phyloP scores from a whole-genome alignment of 1,140 invertebrate genomes.

The Drosophila funebris region DNA sequence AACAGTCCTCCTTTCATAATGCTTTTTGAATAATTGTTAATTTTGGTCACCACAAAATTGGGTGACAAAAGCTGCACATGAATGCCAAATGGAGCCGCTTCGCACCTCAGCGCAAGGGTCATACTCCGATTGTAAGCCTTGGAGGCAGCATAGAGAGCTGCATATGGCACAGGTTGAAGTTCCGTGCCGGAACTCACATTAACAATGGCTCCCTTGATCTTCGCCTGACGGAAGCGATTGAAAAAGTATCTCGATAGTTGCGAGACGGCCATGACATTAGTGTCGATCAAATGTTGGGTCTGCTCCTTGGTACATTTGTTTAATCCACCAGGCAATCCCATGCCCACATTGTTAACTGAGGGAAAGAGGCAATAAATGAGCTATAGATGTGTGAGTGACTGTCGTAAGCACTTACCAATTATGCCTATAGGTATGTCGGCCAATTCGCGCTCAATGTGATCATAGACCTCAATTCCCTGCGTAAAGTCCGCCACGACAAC shows the following conservation, averaged over 20 bases:
- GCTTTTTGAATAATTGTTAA: conserved; percentile 91
- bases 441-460: conserved; percentile 87
- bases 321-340: conserved; percentile 90
- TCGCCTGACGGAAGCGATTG: conserved; percentile 89
- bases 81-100: conserved; percentile 90
- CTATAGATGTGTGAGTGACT: background rate
- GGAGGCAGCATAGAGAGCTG: conserved; percentile 94
- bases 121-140: conserved; percentile 85
- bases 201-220: conserved; percentile 92
- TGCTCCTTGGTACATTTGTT: conserved; percentile 88
- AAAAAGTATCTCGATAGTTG: conserved; percentile 92
- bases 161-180: conserved; percentile 91
- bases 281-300: conserved; percentile 92
- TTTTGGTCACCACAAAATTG: conserved; percentile 94
- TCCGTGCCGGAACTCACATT: conserved; percentile 94
- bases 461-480: conserved; percentile 87
- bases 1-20: conserved; percentile 90
- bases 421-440: conserved; percentile 90
- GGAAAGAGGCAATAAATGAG: conserved; percentile 28
- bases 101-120: conserved; percentile 87
- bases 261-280: conserved; percentile 93
- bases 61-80: conserved; percentile 94
- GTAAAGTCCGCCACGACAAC: conserved; percentile 92
- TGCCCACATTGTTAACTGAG: conserved; percentile 96
- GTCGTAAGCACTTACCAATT: conserved; percentile 87